Percentiles rank a stretch among this genome's conserved stretches.
Evolutionary conservation across 35 echinoderm and acorn worm species (phyloP).

Genomic region (Amphiura filiformis): DNA sequence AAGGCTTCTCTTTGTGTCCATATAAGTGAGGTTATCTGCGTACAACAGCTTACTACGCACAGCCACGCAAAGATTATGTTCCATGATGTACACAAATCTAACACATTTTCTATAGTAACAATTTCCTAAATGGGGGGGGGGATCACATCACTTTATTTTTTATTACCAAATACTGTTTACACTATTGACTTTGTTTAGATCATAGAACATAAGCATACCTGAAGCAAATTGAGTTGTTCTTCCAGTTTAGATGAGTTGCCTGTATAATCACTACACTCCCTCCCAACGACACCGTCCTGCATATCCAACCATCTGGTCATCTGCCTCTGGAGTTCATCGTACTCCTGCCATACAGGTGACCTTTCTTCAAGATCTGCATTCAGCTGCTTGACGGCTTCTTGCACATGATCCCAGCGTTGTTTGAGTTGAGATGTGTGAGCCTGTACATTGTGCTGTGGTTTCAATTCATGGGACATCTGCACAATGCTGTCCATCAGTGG

Average conservation of each 20-base stretch:
- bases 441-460: conserved; percentile 10
- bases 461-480: not conserved
- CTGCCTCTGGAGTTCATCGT: conserved; percentile 6
- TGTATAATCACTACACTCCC: conserved; percentile 26
- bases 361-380: conserved; percentile 14
- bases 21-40: too few species aligned
- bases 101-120: too few species aligned
- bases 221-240: conserved; percentile 17
- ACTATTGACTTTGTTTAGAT: too few species aligned
- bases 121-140: too few species aligned
- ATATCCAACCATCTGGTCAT: conserved; percentile 22
- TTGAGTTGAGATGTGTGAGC: conserved; percentile 25
- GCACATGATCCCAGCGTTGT: conserved; percentile 18
- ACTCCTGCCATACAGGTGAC: conserved; percentile 36
- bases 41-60: too few species aligned
- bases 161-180: too few species aligned
- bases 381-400: not conserved
- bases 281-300: not conserved
- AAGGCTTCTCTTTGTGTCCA: too few species aligned
- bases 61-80: too few species aligned
- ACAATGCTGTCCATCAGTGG: conserved; percentile 44
- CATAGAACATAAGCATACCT: too few species aligned
- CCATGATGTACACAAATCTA: too few species aligned
- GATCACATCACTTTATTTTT: too few species aligned
- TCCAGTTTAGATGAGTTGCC: conserved; percentile 39